Evolutionary conservation across 2,888 invertebrate genomes (phyloP).

Genomic region (Esperia sulphurella): DNA sequence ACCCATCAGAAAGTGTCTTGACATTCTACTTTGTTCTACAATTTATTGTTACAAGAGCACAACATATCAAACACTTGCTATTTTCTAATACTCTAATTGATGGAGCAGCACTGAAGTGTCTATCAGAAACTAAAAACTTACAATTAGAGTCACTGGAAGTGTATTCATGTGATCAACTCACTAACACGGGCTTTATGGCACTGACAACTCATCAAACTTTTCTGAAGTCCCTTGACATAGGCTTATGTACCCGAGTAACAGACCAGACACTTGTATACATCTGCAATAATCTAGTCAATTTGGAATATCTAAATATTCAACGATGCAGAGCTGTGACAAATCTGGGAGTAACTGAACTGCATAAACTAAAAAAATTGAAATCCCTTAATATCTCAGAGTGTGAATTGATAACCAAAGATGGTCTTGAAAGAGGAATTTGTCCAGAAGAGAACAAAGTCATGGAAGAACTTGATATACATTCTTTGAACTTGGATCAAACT

Average conservation of each 20-base stretch:
- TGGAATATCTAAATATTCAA: constrained; percentile 81
- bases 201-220: constrained; percentile 77
- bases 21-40: constrained; percentile 84
- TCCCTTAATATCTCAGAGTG: constrained; percentile 84
- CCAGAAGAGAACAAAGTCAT: constrained; percentile 63
- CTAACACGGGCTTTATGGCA: constrained; percentile 76
- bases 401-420: constrained; percentile 80
- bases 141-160: constrained; percentile 73
- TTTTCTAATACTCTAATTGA: constrained; percentile 85
- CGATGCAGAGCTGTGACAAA: constrained; percentile 83
- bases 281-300: constrained; percentile 75
- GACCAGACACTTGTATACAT: constrained; percentile 81
- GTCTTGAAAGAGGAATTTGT: constrained; percentile 81
- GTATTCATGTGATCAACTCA: constrained; percentile 81
- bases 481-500: constrained; percentile 81
- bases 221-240: constrained; percentile 80
- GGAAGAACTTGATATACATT: constrained; percentile 76
- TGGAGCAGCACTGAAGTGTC: constrained; percentile 76
- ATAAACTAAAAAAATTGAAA: constrained; percentile 75
- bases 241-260: constrained; percentile 82
- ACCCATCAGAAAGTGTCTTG: constrained; percentile 83
- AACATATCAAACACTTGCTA: constrained; percentile 78
- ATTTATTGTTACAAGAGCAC: constrained; percentile 74
- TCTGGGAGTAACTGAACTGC: constrained; percentile 75
- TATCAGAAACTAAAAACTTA: constrained; percentile 75